Evolutionary conservation across 2,113 vertebrate genomes (phyloP).

Genomic region (Melospiza melodia): DNA sequence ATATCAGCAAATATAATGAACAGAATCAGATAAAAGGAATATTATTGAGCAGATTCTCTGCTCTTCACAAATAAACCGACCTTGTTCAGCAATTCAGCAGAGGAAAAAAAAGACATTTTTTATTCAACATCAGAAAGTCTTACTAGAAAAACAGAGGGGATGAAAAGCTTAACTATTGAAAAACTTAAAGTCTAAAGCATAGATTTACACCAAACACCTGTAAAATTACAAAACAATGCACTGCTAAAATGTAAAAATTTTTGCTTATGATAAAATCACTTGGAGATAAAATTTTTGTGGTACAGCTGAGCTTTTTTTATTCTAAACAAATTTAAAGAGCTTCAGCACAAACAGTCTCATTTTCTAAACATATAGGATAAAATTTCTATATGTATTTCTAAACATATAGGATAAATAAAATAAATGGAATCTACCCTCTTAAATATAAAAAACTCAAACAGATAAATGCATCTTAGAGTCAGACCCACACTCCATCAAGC

Average conservation of each 20-base stretch:
- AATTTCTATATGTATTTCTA: not conserved
- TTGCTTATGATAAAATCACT: not conserved
- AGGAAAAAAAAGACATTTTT: not conserved
- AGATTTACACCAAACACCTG: not conserved
- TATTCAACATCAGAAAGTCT: not conserved
- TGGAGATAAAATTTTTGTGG: not conserved
- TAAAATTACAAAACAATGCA: not conserved
- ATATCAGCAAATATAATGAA: not conserved
- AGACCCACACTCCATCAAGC: not conserved
- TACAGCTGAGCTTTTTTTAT: not conserved
- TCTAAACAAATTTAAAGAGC: not conserved
- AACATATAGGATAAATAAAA: not conserved
- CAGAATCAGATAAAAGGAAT: not conserved
- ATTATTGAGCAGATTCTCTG: not conserved
- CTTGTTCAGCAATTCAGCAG: not conserved
- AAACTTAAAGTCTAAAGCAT: not conserved
- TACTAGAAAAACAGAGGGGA: not conserved
- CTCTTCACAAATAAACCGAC: not conserved
- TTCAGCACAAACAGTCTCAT: not conserved
- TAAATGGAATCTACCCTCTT: not conserved
- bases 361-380: not conserved
- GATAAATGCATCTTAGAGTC: not conserved
- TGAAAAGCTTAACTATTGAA: not conserved
- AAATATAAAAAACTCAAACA: not conserved
- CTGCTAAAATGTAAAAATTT: not conserved